A percentile compares a stretch with the other conserved stretches of the same genome.
These are phyloP conservation scores for Gymnocypris eckloni DNA, from an alignment of 2,797 vertebrate species.

Conservation along the genomic window DNA sequence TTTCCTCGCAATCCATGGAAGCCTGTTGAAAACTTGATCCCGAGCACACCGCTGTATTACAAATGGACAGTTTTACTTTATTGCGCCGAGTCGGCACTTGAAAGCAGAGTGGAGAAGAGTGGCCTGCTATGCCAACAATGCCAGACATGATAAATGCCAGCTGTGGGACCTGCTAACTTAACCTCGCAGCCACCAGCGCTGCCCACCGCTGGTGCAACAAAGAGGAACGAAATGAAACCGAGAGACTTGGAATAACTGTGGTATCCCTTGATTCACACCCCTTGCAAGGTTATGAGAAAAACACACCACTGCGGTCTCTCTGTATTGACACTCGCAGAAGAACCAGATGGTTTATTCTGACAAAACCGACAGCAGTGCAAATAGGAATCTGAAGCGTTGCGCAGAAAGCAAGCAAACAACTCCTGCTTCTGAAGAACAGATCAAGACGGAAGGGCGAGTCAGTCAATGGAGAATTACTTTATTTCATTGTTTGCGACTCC, in stretches of 20 bases:
- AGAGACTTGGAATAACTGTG: constrained; percentile 36
- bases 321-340: constrained; percentile 39
- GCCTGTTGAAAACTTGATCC: constrained; percentile 55
- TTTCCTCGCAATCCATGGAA: constrained; percentile 20
- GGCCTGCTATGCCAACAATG: constrained; percentile 24
- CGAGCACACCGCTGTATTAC: constrained; percentile 33
- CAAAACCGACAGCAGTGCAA: constrained; percentile 46
- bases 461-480: background rate
- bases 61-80: constrained; percentile 74
- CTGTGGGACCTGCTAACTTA: constrained; percentile 32
- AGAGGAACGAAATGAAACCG: constrained; percentile 20
- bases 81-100: constrained; percentile 80
- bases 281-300: constrained; percentile 48
- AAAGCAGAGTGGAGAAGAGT: constrained; percentile 71
- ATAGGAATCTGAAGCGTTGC: constrained; percentile 29
- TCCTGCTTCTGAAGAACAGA: constrained; percentile 20
- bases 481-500: constrained; percentile 1
- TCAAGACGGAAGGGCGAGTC: constrained; percentile 1
- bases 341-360: constrained; percentile 46
- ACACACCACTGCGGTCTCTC: constrained; percentile 39
- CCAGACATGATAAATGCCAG: constrained; percentile 45
- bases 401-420: constrained; percentile 35
- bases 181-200: constrained; percentile 31
- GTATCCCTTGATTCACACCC: constrained; percentile 44
- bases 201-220: constrained; percentile 30